Conservation (phyloP, 2,888 invertebrate species). For the Phaedon cochleariae region DNA sequence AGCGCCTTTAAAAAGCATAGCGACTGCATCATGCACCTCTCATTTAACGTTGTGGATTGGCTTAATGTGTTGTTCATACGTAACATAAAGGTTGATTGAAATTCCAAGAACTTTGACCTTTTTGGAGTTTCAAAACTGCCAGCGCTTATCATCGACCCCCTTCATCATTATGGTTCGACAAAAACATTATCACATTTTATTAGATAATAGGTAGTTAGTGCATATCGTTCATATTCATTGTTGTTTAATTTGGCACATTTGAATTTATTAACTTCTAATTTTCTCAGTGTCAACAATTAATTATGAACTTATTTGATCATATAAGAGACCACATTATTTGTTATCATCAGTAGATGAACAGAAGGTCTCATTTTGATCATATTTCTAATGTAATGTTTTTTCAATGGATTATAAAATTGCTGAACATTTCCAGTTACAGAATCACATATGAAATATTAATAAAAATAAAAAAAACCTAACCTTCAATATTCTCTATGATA, state of each 20-base stretch:
- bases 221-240: constrained; percentile 33
- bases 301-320: no score
- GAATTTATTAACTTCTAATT: constrained; percentile 24
- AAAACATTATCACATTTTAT: constrained; percentile 1
- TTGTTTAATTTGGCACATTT: constrained; percentile 29
- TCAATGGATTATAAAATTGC: no score
- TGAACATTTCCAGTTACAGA: no score
- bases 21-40: constrained; percentile 53
- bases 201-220: background rate
- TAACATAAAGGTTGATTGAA: constrained; percentile 35
- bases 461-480: no score
- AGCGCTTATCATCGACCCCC: constrained; percentile 26
- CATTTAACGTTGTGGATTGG: constrained; percentile 50
- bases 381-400: no score
- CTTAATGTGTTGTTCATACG: constrained; percentile 43
- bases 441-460: no score
- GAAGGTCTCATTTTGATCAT: no score
- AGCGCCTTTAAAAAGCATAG: constrained; percentile 57
- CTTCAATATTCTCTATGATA: no score
- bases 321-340: background rate
- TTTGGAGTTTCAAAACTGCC: constrained; percentile 26
- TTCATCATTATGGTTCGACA: constrained; percentile 30
- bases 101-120: background rate
- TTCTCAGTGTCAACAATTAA: background rate
- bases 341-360: background rate